A percentile compares a stretch with the other conserved stretches of the same genome.
These are phyloP conservation scores for Hemaris fuciformis DNA, from an alignment of 2,888 invertebrate genomes.

Conservation along the genomic window DNA sequence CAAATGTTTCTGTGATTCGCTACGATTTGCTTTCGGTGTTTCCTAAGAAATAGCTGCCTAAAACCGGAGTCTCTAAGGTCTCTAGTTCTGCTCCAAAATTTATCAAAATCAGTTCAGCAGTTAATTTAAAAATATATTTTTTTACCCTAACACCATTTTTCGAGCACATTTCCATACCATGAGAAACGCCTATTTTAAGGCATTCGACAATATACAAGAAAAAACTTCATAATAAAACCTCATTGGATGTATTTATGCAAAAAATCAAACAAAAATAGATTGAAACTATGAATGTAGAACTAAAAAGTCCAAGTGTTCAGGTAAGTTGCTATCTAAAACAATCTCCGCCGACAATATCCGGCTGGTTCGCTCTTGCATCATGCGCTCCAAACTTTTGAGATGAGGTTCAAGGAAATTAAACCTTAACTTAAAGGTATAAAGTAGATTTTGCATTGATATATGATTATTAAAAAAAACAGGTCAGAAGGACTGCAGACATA, in stretches of 20 bases:
- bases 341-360: constrained; percentile 66
- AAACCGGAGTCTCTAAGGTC: too few species aligned
- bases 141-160: too few species aligned
- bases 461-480: background rate
- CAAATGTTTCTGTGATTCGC: too few species aligned
- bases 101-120: too few species aligned
- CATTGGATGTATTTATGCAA: constrained; percentile 10
- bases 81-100: too few species aligned
- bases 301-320: constrained; percentile 29
- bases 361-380: constrained; percentile 38
- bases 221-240: background rate
- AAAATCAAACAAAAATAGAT: constrained; percentile 22
- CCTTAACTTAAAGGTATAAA: background rate
- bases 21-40: too few species aligned
- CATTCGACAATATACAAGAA: background rate
- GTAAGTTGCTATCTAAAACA: constrained; percentile 56
- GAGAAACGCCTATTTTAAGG: too few species aligned
- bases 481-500: background rate
- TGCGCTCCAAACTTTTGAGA: constrained; percentile 25
- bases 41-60: too few species aligned
- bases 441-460: background rate
- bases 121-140: too few species aligned
- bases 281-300: constrained; percentile 28
- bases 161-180: too few species aligned
- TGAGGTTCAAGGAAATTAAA: background rate